Evolutionary conservation across 2,888 invertebrate genomes (phyloP), one percentile per base, ranked within the genome.

Genomic region (Ophioninae sp.): DNA sequence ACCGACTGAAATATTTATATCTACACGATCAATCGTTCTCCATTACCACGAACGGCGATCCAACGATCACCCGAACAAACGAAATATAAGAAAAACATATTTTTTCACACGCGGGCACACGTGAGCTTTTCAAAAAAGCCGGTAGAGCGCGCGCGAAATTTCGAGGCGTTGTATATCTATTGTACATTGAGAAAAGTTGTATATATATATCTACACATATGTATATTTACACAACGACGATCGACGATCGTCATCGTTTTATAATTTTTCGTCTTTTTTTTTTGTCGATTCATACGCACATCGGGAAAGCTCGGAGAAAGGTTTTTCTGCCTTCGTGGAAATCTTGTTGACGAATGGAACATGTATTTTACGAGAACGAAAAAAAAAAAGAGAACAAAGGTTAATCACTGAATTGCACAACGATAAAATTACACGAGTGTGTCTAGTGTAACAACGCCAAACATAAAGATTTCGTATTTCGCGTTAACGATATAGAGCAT

Each of bases 381-480:
- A 67, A 59, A 51, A 51, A 20, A 77, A 58, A 69, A 22, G 23
- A 39, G 13, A 58, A 22, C 41, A 58, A 68, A 20, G 30, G 56
- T 13, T 39, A 72, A 58, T 22, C 37, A 23, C 37, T 74, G 20
- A 61, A 23, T 64, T 67, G 81, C 78, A 78, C 81, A 82, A 76
- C 85, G 81, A 85, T n/a, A 85, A 87, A 88, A 87, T 88, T 78
- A 82, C 82, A 84, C 83, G 84, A 87, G 89, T 90, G 89, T 90
- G 87, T 88, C 88, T 89, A 88, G 61, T 83, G 85, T 85, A 81
- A 87, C 87, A 88, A 88, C 85, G 87, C 86, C 86, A 75, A 79
- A 17, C 56, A 72, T 30, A 64, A 72, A 65, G 74, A 81, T 65
- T 79, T 84, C 61, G 69, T 75, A 51, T 51, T 71, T 84, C 69